Evolutionary conservation across 2,113 vertebrate genomes (phyloP), one percentile per base, ranked within the genome.

Genomic region (Mormyrus iriodes): DNA sequence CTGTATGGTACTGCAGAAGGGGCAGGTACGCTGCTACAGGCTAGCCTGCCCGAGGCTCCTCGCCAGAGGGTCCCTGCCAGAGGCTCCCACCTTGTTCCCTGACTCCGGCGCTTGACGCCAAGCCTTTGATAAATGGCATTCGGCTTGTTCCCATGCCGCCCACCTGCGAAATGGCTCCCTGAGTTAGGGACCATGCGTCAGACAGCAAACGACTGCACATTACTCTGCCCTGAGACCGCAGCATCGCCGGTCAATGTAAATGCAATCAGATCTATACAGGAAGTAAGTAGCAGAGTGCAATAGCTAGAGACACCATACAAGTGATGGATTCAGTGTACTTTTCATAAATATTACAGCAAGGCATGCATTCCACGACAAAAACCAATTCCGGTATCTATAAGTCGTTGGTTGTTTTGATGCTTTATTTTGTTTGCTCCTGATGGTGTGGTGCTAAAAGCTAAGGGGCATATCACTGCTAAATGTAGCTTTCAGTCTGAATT

Each of bases 401-500:
- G 76, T 84, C 39, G 13, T 51, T 19, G 35, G 49, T 89, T 52
- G 52, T 61, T 84, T 84, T 24, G 27, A 24, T 53, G 76, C 88
- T 58, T 83, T 88, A 52, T 76, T 73, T 51, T 79, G 88, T 83
- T 88, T 53, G 42, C 53, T 58, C 49, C 76, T 84, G 65, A 89
- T 85, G 79, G 76, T 51, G 44, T 9, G 49, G 61, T 24, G 61
- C 39, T 48, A 10, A 24, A 48, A 88, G n/a, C 61, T 69, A 73
- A 69, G 88, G 19, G 49, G 53, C 42, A 31, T 39, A 61, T 85
- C 79, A 39, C 51, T 46, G 51, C 82, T 61, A 89, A 89, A 83
- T 84, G 51, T 89, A 83, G 35, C 51, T 89, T 85, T 89, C 76
- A 61, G 21, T 61, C 55, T 85, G 88, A 85, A 44, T 89, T 85